A percentile compares a stretch with the other conserved stretches of the same genome.
These are phyloP conservation scores for Pempheris klunzingeri DNA, from an alignment of 2,797 vertebrate species.

Conservation along the genomic window DNA sequence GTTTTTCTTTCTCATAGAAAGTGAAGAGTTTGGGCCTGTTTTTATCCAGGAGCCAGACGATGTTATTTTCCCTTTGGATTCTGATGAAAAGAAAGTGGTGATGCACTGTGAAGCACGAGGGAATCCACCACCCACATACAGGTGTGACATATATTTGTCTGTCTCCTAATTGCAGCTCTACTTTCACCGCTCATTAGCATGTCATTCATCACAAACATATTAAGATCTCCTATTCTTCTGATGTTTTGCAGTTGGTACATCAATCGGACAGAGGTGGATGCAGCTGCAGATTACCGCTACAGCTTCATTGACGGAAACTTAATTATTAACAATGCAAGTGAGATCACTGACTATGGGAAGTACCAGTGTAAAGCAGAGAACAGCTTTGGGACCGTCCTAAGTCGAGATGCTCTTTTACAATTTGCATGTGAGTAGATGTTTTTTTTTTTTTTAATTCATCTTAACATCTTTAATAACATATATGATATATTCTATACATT, in stretches of 20 bases:
- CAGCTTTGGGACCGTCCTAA: conserved; percentile 89
- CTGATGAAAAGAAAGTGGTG: conserved; percentile 93
- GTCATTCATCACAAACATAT: conserved; percentile 25
- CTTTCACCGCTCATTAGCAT: conserved; percentile 35
- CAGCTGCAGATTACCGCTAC: conserved; percentile 90
- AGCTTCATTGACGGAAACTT: conserved; percentile 91
- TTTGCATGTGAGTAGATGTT: conserved; percentile 94
- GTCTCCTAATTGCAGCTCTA: conserved; percentile 24
- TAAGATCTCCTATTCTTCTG: conserved; percentile 25
- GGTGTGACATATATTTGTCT: conserved; percentile 80
- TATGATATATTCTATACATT: neutral
- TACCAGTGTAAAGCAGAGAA: conserved; percentile 94
- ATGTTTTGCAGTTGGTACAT: conserved; percentile 90
- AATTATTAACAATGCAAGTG: conserved; percentile 91
- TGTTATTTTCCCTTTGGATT: conserved; percentile 91
- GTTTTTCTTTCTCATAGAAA: conserved; percentile 83
- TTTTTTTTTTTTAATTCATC: no score
- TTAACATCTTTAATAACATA: no score
- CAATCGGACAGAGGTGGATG: conserved; percentile 91
- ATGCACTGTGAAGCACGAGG: conserved; percentile 93
- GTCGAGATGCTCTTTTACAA: conserved; percentile 91
- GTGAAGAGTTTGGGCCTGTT: conserved; percentile 91
- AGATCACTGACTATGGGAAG: conserved; percentile 89
- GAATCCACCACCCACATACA: conserved; percentile 91
- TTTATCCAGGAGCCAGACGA: conserved; percentile 94